Conservation (phyloP, 2,113 vertebrate species). For the Oreotrochilus melanogaster region DNA sequence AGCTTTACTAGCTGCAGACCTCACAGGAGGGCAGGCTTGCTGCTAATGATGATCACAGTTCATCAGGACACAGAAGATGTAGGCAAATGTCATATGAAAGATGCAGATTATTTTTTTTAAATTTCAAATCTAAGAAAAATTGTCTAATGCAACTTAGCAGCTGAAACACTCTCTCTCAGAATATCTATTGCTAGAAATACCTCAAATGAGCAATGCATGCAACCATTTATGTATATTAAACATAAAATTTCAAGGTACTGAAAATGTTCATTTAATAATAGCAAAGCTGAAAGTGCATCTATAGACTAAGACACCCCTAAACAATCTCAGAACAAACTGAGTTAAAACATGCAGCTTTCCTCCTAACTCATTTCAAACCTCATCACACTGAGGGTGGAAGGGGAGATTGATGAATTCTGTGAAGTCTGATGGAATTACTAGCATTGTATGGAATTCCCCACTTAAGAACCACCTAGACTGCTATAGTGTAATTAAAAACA, state of each 20-base stretch:
- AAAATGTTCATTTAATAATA: background rate
- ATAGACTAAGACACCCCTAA: background rate
- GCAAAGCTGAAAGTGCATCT: background rate
- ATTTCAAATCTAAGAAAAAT: background rate
- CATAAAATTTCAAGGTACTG: background rate
- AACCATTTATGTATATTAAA: background rate
- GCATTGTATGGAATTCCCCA: background rate
- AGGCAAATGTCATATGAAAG: background rate
- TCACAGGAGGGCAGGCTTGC: background rate
- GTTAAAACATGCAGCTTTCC: background rate
- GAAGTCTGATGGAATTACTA: background rate
- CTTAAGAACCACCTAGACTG: background rate
- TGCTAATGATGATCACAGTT: background rate
- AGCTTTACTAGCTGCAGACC: background rate
- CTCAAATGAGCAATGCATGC: background rate
- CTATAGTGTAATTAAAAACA: background rate
- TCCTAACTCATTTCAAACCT: background rate
- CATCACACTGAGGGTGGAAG: background rate
- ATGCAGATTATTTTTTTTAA: background rate
- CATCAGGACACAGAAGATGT: background rate
- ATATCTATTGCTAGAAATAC: background rate
- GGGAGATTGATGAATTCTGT: background rate
- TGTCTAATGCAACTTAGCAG: background rate
- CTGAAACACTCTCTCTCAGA: background rate
- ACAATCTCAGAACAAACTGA: background rate